These are phyloP conservation scores for Mustelus asterias DNA, from an alignment of 2,113 vertebrate species.

Conservation along the genomic window DNA sequence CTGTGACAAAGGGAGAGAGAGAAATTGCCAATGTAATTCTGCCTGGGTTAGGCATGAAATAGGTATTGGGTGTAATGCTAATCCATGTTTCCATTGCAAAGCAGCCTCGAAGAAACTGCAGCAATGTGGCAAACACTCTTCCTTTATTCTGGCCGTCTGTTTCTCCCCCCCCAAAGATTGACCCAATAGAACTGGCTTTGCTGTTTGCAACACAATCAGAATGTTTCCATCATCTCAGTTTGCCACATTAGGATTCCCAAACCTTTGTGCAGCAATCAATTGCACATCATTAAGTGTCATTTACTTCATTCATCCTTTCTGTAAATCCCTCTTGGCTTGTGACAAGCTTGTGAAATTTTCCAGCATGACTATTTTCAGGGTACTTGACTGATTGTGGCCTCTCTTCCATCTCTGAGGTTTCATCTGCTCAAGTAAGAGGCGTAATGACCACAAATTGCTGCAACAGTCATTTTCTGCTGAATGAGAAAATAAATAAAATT, in stretches of 20 bases:
- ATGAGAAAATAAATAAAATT: constrained; percentile 2
- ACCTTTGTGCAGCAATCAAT: background rate
- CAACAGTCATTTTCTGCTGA: background rate
- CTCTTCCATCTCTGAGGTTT: background rate
- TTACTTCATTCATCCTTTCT: background rate
- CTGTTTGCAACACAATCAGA: background rate
- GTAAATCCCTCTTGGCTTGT: background rate
- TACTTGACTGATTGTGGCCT: background rate
- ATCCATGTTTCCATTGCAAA: background rate
- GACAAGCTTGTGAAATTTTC: background rate
- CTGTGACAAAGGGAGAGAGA: no score
- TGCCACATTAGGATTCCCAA: background rate
- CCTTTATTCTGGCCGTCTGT: background rate
- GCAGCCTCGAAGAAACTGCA: background rate
- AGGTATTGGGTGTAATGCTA: background rate
- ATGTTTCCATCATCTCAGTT: background rate
- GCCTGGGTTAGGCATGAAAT: background rate
- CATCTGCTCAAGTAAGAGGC: background rate
- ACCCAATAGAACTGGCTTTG: background rate
- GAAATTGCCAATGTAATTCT: no score
- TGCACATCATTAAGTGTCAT: background rate
- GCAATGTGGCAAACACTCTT: background rate
- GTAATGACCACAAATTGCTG: background rate
- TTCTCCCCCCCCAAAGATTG: background rate
- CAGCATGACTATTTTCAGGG: background rate